Evolutionary conservation across 2,797 vertebrate species (phyloP).

Genomic region (Coendou prehensilis): DNA sequence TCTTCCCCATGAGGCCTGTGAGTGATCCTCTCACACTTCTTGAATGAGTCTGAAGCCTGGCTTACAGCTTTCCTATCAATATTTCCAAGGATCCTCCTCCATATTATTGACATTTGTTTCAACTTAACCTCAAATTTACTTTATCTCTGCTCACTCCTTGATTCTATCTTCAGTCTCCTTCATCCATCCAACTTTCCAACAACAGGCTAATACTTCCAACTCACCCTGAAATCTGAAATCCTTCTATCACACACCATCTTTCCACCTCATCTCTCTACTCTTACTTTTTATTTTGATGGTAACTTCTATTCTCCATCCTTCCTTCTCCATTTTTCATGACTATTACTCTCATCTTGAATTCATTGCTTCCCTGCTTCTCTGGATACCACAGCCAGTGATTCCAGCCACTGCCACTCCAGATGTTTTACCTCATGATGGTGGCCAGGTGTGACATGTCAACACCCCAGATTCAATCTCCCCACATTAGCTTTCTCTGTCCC

Average conservation of each 20-base stretch:
- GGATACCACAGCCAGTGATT: not conserved
- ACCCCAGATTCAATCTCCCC: not conserved
- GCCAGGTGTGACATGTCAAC: not conserved
- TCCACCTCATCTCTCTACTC: not conserved
- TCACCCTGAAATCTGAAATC: conserved; percentile 14
- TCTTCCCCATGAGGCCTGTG: not conserved
- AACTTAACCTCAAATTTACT: not conserved
- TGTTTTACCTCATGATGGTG: not conserved
- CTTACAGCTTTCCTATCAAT: not conserved
- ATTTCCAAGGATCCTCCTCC: not conserved
- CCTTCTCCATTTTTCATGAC: not conserved
- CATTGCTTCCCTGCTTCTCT: not conserved
- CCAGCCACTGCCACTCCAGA: not conserved
- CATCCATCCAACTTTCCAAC: not conserved
- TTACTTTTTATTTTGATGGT: not conserved
- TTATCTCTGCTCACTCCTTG: not conserved
- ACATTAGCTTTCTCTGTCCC: conserved; percentile 23
- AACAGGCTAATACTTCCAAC: not conserved
- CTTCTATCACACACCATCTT: not conserved
- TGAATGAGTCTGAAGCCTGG: not conserved
- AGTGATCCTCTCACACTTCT: not conserved
- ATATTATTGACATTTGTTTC: not conserved
- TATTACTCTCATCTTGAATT: not conserved
- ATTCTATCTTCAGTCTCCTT: not conserved
- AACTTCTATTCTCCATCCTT: not conserved